Evolutionary conservation across 2,113 vertebrate species (phyloP), one percentile per base, ranked within the genome.

Genomic region (Toxotes chatareus): DNA sequence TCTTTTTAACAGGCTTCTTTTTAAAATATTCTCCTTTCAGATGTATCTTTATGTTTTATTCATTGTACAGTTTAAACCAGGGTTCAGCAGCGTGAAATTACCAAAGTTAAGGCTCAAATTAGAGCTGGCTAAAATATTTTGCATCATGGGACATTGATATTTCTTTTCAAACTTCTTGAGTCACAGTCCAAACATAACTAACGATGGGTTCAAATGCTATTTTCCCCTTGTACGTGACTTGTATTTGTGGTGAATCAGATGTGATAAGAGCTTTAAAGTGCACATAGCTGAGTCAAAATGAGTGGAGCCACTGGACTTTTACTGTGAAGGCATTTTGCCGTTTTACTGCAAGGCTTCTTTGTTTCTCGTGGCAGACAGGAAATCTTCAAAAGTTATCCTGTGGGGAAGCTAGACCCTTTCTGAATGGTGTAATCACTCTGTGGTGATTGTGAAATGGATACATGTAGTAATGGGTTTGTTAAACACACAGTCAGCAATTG

Each of bases 1-100:
- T 34, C n/a, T 79, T 47, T 32, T 60, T 17, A 38, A 76, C 10
- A 14, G 13, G 0, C 31, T 42, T 75, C 32, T 73, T 38, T 49
- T 23, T 55, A 27, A 36, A 66, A 61, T 66, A 53, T 13, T 56
- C 60, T 16, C 4, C 5, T 51, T 47, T 79, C n/a, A 10, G 16
- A 42, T 68, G 27, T 76, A 40, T 85, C 21, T 44, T 42, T n/a
- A 5, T 32, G 21, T 51, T 68, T 72, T 34, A 27, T 49, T 68
- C 44, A 23, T 47, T 59, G n/a, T 14, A 16, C 32, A 34, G 6
- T 51, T 80, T 12, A 46, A 73, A 70, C 61, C 42, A 63, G 51
- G 8, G 7, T 67, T 62, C 1, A 77, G 73, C 57, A 86, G 70
- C 56, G 76, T 84, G 56, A 79, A 78, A 84, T 64, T 40, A 75